Percentiles rank a stretch among this genome's conserved stretches.
Evolutionary conservation across 1,140 invertebrate species (phyloP).

Genomic region (Conopomorpha cramerella): DNA sequence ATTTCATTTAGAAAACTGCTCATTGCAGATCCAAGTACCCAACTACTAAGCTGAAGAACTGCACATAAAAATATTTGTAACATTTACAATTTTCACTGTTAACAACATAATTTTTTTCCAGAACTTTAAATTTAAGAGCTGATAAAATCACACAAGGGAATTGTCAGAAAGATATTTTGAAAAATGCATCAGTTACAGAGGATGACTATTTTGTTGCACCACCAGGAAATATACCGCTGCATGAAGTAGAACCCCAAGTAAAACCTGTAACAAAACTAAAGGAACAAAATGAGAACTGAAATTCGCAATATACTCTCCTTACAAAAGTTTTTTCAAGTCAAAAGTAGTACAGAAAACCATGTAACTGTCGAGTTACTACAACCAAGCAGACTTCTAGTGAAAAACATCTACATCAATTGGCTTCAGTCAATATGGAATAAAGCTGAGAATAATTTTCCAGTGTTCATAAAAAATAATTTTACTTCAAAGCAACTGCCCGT

Average conservation of each 20-base stretch:
- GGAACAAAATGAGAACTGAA: conserved; percentile 52
- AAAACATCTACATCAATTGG: conserved; percentile 37
- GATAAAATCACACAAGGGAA: conserved; percentile 74
- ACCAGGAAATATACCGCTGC: conserved; percentile 74
- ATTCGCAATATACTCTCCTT: conserved; percentile 23
- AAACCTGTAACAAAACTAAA: conserved; percentile 16
- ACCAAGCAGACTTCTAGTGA: conserved; percentile 25
- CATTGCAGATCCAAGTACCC: too few relatives aligned
- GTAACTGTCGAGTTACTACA: too few relatives aligned
- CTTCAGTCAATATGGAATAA: conserved; percentile 25
- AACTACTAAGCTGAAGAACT: too few relatives aligned
- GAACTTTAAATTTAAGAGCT: conserved; percentile 68
- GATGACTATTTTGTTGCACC: conserved; percentile 92
- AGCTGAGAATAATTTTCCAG: conserved; percentile 20
- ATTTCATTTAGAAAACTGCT: too few relatives aligned
- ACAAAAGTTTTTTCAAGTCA: conserved; percentile 25
- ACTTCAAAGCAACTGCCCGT: conserved; percentile 10
- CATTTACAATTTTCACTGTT: background rate
- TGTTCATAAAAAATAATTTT: background rate
- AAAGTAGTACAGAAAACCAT: conserved; percentile 26
- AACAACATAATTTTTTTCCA: conserved; percentile 33
- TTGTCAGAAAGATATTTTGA: conserved; percentile 68
- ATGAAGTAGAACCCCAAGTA: conserved; percentile 53
- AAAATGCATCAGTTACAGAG: conserved; percentile 73
- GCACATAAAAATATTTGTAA: conserved; percentile 2